Evolutionary conservation across 2,113 vertebrate species (phyloP), one percentile per base, ranked within the genome.

Genomic region (Chauna torquata): DNA sequence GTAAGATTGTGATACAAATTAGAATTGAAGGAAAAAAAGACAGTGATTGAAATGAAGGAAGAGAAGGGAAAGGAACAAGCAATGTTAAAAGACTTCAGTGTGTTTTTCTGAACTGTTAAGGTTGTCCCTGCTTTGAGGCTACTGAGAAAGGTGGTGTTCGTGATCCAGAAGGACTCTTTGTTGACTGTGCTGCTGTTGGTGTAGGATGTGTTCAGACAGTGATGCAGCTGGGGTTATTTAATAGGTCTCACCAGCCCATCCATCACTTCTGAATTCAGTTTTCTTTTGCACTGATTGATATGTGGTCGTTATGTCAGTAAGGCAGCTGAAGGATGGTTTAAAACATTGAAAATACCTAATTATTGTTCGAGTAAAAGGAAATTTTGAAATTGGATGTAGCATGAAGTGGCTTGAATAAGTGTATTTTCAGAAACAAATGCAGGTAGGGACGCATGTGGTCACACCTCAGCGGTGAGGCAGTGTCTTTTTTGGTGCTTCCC

Each of bases 221-320:
- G 65, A 42, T 94, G 62, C 83, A 87, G 81, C 83, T 96, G 91
- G 34, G n/a, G 69, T 30, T 57, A 27, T 65, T 84, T 47, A 61
- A 78, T 88, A 68, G 47, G 65, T 92, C 38, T 85, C 65, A 16
- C 72, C 80, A 94, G 86, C 81, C 65, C n/a, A 47, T 94, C 86
- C 55, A 57, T 94, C 70, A 38, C 78, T 94, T 49, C 0, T 32
- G 74, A 77, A 84, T 72, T 52, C 55, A 49, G 40, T 68, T 34
- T 76, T 65, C 49, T 61, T 85, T 66, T 2, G 2, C 45, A 3
- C n/a, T 76, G 86, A 79, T 91, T 57, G 94, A 61, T 38, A 24
- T 40, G 57, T 87, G 92, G 11, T 2, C 87, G 20, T 45, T 28
- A 57, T 49, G 75, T 65, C 91, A 92, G 15, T 76, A 81, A 93